Evolutionary conservation across 53 echinoderm and acorn worm species (phyloP).

Genomic region (Patiria pectinifera): DNA sequence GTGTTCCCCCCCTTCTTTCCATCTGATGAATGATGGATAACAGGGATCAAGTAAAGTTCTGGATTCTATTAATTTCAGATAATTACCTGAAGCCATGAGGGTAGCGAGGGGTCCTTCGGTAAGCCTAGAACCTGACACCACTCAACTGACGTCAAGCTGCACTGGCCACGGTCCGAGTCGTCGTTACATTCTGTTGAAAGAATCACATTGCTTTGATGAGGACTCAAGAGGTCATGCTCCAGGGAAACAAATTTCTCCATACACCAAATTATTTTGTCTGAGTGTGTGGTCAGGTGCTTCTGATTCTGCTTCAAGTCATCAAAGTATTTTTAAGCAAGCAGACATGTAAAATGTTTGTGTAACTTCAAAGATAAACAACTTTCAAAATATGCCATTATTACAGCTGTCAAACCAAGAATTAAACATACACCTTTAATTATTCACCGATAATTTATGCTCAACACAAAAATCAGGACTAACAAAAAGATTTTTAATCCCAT

Average conservation of each 20-base stretch:
- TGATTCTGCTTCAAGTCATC: no score
- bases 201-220: neutral
- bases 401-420: no score
- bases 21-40: neutral
- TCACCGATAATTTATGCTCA: no score
- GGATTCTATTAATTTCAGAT: neutral
- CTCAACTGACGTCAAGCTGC: constrained; percentile 54
- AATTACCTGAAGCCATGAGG: constrained; percentile 79
- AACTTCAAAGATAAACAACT: no score
- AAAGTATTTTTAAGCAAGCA: no score
- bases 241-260: neutral
- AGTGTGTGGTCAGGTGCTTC: no score
- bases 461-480: no score
- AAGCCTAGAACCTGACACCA: constrained; percentile 57
- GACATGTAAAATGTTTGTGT: no score
- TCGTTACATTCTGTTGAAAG: neutral
- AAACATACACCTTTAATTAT: no score
- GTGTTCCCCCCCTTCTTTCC: neutral
- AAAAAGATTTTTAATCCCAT: no score
- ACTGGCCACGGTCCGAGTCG: neutral
- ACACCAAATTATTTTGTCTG: no score
- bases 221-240: neutral
- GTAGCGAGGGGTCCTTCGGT: constrained; percentile 72
- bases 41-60: neutral
- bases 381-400: no score